These are phyloP conservation scores for Lepeophtheirus nordmannii DNA, from an alignment of 2,888 invertebrate genomes.

Conservation along the genomic window DNA sequence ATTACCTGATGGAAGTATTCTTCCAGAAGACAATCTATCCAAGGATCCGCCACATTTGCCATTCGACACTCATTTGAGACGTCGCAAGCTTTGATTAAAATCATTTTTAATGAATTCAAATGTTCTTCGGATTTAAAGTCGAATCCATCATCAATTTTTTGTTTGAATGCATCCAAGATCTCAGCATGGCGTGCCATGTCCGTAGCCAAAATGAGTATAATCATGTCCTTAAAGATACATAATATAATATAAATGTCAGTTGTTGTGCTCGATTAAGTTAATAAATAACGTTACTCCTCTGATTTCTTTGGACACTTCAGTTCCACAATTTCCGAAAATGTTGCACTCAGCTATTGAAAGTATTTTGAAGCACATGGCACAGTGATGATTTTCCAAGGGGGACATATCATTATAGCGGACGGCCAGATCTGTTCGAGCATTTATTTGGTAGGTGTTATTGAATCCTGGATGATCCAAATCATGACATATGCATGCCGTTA, in stretches of 20 bases:
- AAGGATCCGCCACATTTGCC: constrained; percentile 36
- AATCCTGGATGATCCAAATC: constrained; percentile 37
- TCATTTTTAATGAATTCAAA: constrained; percentile 35
- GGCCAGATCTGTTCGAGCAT: constrained; percentile 36
- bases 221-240: constrained; percentile 32
- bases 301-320: constrained; percentile 33
- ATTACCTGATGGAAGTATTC: constrained; percentile 36
- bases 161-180: constrained; percentile 34
- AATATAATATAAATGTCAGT: neutral
- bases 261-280: no score
- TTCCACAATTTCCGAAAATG: constrained; percentile 34
- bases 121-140: constrained; percentile 33
- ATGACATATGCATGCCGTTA: constrained; percentile 34
- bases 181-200: constrained; percentile 36
- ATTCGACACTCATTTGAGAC: constrained; percentile 37
- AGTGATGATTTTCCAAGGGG: constrained; percentile 37
- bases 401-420: constrained; percentile 37
- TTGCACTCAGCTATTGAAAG: constrained; percentile 36
- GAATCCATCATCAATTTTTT: constrained; percentile 31
- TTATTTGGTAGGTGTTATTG: constrained; percentile 36
- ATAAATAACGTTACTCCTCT: constrained; percentile 25
- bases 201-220: constrained; percentile 35
- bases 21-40: constrained; percentile 37
- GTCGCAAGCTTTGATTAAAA: constrained; percentile 36
- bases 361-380: constrained; percentile 35